Conservation (phyloP, 2,888 invertebrate genomes). For the Netelia melanura region DNA sequence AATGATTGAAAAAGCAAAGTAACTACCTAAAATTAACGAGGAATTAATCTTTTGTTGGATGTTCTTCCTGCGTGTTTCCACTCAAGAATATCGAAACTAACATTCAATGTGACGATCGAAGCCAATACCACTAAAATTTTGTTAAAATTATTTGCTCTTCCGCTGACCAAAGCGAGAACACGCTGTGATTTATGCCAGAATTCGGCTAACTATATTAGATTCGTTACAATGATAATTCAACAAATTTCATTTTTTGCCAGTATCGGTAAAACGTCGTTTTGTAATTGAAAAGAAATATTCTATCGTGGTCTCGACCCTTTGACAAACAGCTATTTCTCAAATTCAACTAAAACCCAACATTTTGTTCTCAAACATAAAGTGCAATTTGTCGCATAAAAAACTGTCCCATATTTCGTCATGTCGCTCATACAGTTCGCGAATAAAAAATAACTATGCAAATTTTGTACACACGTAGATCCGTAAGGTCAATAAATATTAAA, state of each 20-base stretch:
- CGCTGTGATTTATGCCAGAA: conserved; percentile 54
- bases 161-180: conserved; percentile 49
- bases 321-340: not conserved
- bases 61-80: not conserved
- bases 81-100: not conserved
- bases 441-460: conserved; percentile 45
- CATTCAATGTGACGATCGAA: not conserved
- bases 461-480: conserved; percentile 63
- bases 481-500: conserved; percentile 63
- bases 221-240: conserved; percentile 34
- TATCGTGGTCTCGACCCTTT: not conserved
- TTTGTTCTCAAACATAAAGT: conserved; percentile 14
- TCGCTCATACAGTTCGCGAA: not conserved
- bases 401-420: not conserved
- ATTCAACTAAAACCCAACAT: not conserved
- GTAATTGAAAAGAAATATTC: not conserved
- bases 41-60: not conserved
- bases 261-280: not conserved
- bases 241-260: not conserved
- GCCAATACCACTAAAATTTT: not conserved
- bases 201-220: conserved; percentile 15
- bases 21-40: not conserved
- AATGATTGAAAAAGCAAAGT: not conserved
- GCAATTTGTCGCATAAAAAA: not conserved
- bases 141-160: conserved; percentile 16